These are phyloP conservation scores for Clanis bilineata DNA, from an alignment of 2,888 invertebrate genomes.

Conservation along the genomic window DNA sequence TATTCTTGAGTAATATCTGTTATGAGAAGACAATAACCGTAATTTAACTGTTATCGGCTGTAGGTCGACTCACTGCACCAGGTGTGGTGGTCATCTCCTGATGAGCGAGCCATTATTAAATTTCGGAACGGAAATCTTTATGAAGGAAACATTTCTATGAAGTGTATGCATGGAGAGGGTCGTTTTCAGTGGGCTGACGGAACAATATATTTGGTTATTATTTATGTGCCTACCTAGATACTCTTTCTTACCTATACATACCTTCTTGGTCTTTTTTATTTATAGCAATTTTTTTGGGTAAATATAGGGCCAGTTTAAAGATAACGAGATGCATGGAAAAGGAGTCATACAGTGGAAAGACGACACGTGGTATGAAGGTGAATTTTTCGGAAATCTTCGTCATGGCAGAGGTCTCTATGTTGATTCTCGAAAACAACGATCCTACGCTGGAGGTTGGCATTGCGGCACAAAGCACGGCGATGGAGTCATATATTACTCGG, in stretches of 20 bases:
- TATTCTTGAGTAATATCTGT: too few species aligned
- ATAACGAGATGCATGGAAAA: slow-evolving; percentile 79
- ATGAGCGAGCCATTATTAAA: slow-evolving; percentile 71
- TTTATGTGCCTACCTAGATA: too few species aligned
- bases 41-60: not conserved
- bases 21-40: too few species aligned
- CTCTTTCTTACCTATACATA: too few species aligned
- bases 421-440: slow-evolving; percentile 61
- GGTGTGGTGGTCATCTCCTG: slow-evolving; percentile 60
- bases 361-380: slow-evolving; percentile 81
- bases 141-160: slow-evolving; percentile 77
- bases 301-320: slow-evolving; percentile 79
- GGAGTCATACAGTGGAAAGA: slow-evolving; percentile 81
- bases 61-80: slow-evolving; percentile 42
- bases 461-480: slow-evolving; percentile 72
- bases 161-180: slow-evolving; percentile 83
- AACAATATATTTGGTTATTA: slow-evolving; percentile 75
- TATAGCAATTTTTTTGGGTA: not conserved
- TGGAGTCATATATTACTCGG: slow-evolving; percentile 60
- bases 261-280: too few species aligned
- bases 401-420: slow-evolving; percentile 79
- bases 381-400: slow-evolving; percentile 79
- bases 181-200: slow-evolving; percentile 83
- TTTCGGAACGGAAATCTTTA: slow-evolving; percentile 83
- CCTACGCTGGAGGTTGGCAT: slow-evolving; percentile 73